These are phyloP conservation scores for Abrostola tripartita DNA, from an alignment of 2,888 invertebrate genomes.

Conservation along the genomic window DNA sequence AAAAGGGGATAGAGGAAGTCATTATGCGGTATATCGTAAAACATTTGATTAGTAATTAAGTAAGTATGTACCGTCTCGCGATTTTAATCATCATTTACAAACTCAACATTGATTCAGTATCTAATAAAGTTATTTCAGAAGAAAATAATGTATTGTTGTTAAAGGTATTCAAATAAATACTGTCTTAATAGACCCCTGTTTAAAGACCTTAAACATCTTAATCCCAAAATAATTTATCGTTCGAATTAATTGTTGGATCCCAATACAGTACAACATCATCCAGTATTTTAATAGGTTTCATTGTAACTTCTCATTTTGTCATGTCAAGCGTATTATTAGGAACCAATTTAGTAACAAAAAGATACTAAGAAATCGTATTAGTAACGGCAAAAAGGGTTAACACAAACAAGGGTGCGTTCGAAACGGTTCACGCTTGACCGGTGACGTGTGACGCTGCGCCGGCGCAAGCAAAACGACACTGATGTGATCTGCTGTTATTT, in stretches of 20 bases:
- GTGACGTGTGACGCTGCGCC: slow-evolving; percentile 51
- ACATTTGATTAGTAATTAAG: slow-evolving; percentile 9
- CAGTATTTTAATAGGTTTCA: background rate
- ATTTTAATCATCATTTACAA: background rate
- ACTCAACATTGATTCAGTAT: too few species aligned
- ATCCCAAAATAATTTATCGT: too few species aligned
- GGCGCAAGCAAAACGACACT: slow-evolving; percentile 54
- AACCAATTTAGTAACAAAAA: slow-evolving; percentile 50
- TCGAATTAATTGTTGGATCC: too few species aligned
- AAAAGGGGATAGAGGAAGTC: slow-evolving; percentile 19
- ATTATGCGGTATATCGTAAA: slow-evolving; percentile 16
- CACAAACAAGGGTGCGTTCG: slow-evolving; percentile 63
- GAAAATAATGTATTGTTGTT: too few species aligned
- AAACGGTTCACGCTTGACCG: slow-evolving; percentile 63
- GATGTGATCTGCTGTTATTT: slow-evolving; percentile 47
- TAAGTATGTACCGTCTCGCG: background rate
- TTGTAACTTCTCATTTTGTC: slow-evolving; percentile 7
- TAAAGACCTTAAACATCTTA: too few species aligned
- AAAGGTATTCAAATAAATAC: too few species aligned
- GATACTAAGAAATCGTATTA: slow-evolving; percentile 52
- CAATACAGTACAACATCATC: background rate
- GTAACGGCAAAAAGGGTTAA: slow-evolving; percentile 56
- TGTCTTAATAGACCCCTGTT: too few species aligned
- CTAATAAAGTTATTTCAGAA: too few species aligned
- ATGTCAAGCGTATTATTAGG: slow-evolving; percentile 32